Conservation (phyloP, 2,888 invertebrate species). For the Brachyptera risi region DNA sequence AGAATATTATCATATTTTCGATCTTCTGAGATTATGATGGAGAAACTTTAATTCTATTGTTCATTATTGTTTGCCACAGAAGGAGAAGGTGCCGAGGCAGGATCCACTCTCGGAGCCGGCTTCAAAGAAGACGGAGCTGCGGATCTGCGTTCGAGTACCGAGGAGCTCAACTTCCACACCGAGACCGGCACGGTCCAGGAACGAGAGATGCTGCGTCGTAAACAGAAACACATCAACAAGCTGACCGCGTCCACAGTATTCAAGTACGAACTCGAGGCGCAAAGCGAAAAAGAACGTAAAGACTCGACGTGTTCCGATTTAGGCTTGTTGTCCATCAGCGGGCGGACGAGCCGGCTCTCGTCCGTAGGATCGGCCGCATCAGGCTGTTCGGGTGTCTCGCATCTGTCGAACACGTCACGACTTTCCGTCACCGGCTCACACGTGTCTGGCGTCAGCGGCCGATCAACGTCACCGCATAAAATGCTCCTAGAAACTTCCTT, state of each 20-base stretch:
- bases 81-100: conserved; percentile 17
- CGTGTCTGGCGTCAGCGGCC: conserved; percentile 27
- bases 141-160: conserved; percentile 81
- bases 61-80: conserved; percentile 9
- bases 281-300: conserved; percentile 42
- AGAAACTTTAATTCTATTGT: too few species aligned
- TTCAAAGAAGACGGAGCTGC: conserved; percentile 67
- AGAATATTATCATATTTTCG: too few species aligned
- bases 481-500: conserved; percentile 88
- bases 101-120: conserved; percentile 30
- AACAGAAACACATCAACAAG: conserved; percentile 21
- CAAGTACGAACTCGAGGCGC: conserved; percentile 44
- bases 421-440: conserved; percentile 47
- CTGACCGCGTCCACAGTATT: conserved; percentile 42
- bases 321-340: conserved; percentile 67
- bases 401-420: conserved; percentile 38
- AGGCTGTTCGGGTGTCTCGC: conserved; percentile 38
- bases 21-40: too few species aligned
- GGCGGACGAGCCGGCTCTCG: conserved; percentile 75
- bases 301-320: conserved; percentile 55
- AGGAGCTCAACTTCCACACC: conserved; percentile 74
- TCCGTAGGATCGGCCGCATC: conserved; percentile 60
- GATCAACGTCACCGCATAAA: conserved; percentile 78
- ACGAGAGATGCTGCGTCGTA: conserved; percentile 32
- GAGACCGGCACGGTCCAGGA: conserved; percentile 51